Base-by-base conservation (phyloP, 2,113 vertebrate genomes). In the Alethe diademata region DNA sequence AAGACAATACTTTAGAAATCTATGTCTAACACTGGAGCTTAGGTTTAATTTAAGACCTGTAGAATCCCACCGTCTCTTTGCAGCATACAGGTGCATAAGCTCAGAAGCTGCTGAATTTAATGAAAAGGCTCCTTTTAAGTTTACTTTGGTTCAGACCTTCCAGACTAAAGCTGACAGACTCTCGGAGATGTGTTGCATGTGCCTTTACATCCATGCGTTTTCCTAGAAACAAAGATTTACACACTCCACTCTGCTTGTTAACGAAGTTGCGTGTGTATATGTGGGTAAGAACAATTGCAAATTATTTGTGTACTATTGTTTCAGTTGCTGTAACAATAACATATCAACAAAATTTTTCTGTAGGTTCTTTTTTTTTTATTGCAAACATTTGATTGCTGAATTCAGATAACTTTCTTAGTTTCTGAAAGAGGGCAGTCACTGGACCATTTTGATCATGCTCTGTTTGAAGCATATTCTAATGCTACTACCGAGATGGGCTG, bases 181-280 rank as follows among this genome's bases (percentile, higher is more conserved):
- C 8, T 69, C 0, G 0, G 29, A 43, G 6, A 4, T 22, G 8
- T 5, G 5, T 40, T 73, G 24, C 1, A 1, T 47, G 25, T 31
- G 11, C 13, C 36, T 29, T 3, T 6, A 8, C 26, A n/a, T 43
- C 28, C 11, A 0, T 25, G 16, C 14, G 1, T 76, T 38, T 72
- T 7, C 35, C 24, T 70, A 45, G 43, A 69, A 74, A 36, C 43
- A 69, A 60, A 72, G 87, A 60, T 38, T 89, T 57, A 5, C 8
- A 6, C 3, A 0, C 7, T 53, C 19, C 20, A 5, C 47, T 40
- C 19, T 51, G 26, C 33, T 67, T 43, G 14, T 29, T 85, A 72
- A 26, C 23, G 20, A 60, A 45, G 36, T 40, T 62, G 8, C 48
- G 48, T 56, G 40, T 64, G 9, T 35, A 3, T 31, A 1, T 9